Percentiles rank a stretch among this genome's conserved stretches.
These are phyloP conservation scores for Danio albolineatus DNA, from an alignment of 2,797 vertebrate species.

Conservation along the genomic window DNA sequence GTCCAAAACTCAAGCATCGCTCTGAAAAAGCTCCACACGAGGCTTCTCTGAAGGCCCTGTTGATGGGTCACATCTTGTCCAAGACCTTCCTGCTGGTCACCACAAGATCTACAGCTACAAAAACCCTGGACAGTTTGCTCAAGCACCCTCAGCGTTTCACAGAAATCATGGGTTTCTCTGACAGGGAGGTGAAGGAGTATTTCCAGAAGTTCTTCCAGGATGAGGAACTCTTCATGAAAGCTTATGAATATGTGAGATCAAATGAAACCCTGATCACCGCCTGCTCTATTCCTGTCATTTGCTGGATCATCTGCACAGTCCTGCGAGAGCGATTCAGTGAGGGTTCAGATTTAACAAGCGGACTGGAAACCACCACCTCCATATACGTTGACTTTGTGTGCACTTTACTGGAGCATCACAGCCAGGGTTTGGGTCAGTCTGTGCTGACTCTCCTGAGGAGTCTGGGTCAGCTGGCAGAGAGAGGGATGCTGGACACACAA, in stretches of 20 bases:
- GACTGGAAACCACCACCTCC: conserved; percentile 44
- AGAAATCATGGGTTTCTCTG: conserved; percentile 49
- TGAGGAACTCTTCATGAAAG: conserved; percentile 15
- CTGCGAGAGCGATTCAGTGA: conserved; percentile 24
- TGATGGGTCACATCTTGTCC: conserved; percentile 18
- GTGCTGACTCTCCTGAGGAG: conserved; percentile 22
- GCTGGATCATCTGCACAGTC: conserved; percentile 48
- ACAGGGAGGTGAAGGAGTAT: conserved; percentile 40
- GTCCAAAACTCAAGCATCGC: not conserved
- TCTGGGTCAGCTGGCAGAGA: conserved; percentile 50
- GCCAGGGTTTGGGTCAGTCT: conserved; percentile 16
- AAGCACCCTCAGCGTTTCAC: conserved; percentile 46
- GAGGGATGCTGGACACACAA: conserved; percentile 31
- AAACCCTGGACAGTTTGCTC: conserved; percentile 14
- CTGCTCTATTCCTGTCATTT: conserved; percentile 54
- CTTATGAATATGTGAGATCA: not conserved
- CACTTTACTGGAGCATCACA: conserved; percentile 48
- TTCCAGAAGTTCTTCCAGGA: conserved; percentile 40
- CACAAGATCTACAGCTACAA: conserved; percentile 41
- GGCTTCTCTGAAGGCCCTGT: conserved; percentile 24
- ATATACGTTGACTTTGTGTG: conserved; percentile 52
- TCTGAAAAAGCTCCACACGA: conserved; percentile 15
- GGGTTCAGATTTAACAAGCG: not conserved
- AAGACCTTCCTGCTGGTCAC: conserved; percentile 39
- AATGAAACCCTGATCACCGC: conserved; percentile 43